Evolutionary conservation across 2,888 invertebrate species (phyloP).

Genomic region (Cephonodes hylas): DNA sequence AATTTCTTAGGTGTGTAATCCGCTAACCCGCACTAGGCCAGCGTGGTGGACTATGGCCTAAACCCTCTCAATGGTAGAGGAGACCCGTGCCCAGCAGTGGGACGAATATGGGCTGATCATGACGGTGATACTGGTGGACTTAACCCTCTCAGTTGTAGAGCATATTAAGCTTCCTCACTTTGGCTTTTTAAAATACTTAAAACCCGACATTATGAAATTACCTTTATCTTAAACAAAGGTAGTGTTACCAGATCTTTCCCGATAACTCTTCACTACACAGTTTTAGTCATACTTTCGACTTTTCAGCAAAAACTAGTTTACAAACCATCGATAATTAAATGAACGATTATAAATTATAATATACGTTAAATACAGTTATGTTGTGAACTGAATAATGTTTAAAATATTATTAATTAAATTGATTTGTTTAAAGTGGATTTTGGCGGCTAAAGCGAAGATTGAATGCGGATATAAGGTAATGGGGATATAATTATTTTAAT

Average conservation of each 20-base stretch:
- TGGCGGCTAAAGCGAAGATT: conserved; percentile 36
- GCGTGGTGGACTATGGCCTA: no score
- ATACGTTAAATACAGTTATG: not conserved
- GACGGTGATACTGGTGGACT: no score
- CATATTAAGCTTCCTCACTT: no score
- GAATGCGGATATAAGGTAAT: conserved; percentile 72
- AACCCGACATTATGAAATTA: not conserved
- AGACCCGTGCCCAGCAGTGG: no score
- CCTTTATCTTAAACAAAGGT: not conserved
- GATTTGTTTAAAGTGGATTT: not conserved
- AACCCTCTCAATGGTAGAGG: no score
- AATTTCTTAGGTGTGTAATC: no score
- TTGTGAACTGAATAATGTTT: not conserved
- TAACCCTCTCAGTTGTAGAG: no score
- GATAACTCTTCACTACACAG: not conserved
- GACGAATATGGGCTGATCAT: no score
- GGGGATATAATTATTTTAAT: no score
- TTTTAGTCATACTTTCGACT: no score
- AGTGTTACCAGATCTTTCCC: not conserved
- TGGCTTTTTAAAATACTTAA: not conserved
- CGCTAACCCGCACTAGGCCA: no score
- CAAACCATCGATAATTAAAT: not conserved
- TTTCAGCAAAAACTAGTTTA: not conserved
- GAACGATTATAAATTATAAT: not conserved
- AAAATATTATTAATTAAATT: not conserved